Base-by-base conservation (phyloP, 1,140 invertebrate genomes). In the Lasioglossum baleicum region DNA sequence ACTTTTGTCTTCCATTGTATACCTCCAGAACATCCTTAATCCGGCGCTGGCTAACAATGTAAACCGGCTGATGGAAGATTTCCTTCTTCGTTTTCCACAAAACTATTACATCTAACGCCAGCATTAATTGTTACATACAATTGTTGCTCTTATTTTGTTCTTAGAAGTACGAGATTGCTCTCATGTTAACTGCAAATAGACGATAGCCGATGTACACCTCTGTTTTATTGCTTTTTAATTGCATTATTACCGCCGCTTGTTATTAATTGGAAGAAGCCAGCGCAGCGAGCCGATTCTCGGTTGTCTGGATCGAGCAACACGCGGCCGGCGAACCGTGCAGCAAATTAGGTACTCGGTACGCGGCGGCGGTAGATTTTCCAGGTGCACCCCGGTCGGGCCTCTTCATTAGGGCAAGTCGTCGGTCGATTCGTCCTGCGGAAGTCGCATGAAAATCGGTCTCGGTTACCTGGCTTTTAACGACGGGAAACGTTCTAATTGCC, bases 401-500 rank as follows among this genome's bases (percentile, higher is more conserved):
- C 68, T 76, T 66, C 71, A 72, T 83, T 75, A 79, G 22, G 51
- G 70, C 66, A 72, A 75, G 44, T 63, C 56, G 60, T 53, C 69
- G 69, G 13, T 48, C 71, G 66, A 72, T 84, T 76, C 86, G 85
- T 31, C 48, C 79, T 87, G 86, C 89, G 90, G 91, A 92, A 90
- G 91, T 90, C 85, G 87, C 83, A 90, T 88, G 87, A 90, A 90
- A 88, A 91, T 90, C 87, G 85, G 91, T 92, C 84, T 91, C 90
- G 90, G 84, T 92, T 90, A 92, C 90, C 89, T 91, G 90, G 76
- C 74, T 77, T 85, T 86, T 90, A 91, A 92, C 86, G 90, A 92
- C 90, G 82, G 90, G 90, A 92, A 92, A 91, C 88, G 87, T 90
- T 88, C 88, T 91, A 90, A 92, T 92, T 90, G 89, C 80, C 74